Conservation (phyloP, 2,797 vertebrate genomes). For the Mallotus villosus region DNA sequence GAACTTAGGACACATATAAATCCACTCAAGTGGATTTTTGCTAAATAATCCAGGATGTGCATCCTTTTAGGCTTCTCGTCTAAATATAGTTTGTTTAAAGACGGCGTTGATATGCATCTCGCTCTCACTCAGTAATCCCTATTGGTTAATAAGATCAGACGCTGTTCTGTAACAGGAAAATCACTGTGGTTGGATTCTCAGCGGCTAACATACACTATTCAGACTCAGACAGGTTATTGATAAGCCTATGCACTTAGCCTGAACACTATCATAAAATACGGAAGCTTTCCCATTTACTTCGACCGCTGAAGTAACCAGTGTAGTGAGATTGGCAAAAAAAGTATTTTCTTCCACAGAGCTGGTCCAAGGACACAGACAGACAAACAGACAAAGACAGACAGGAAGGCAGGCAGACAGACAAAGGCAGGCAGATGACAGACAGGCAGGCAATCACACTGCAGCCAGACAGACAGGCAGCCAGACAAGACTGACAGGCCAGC, state of each 20-base stretch:
- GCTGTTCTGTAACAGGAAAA: slow-evolving; percentile 17
- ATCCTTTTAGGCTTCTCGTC: slow-evolving; percentile 39
- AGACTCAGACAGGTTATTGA: not conserved
- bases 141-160: slow-evolving; percentile 51
- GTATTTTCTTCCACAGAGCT: not conserved
- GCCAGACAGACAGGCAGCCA: slow-evolving; percentile 49
- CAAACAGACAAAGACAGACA: not conserved
- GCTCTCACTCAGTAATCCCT: slow-evolving; percentile 42
- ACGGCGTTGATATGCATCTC: slow-evolving; percentile 51
- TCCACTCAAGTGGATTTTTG: slow-evolving; percentile 35
- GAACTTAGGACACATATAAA: slow-evolving; percentile 22
- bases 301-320: not conserved
- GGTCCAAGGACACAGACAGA: not conserved
- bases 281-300: not conserved
- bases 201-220: not conserved
- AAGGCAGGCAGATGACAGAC: slow-evolving; percentile 40
- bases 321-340: not conserved
- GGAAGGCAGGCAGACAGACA: not conserved
- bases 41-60: slow-evolving; percentile 41
- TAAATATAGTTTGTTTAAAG: slow-evolving; percentile 64
- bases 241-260: not conserved
- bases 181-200: not conserved
- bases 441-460: slow-evolving; percentile 59
- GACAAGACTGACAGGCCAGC: slow-evolving; percentile 40
- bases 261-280: not conserved